phyloP scores from a whole-genome alignment of 2,113 vertebrate genomes.

The Chrysemys picta region DNA sequence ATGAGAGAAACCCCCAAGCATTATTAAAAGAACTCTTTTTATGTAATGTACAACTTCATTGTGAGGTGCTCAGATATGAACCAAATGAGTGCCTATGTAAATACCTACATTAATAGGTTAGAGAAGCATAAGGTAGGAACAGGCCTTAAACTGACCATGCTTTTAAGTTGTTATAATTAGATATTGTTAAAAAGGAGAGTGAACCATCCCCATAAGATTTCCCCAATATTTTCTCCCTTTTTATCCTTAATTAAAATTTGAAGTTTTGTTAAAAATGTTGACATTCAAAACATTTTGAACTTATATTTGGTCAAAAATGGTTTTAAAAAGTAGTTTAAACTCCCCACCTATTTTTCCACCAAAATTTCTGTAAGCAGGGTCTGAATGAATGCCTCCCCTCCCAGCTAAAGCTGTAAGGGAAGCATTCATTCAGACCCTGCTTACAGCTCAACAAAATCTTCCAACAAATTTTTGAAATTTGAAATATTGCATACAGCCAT shows the following conservation, averaged over 20 bases:
- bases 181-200: not conserved
- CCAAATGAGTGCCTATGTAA: not conserved
- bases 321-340: not conserved
- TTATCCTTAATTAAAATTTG: not conserved
- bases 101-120: not conserved
- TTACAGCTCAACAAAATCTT: not conserved
- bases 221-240: not conserved
- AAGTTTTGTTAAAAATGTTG: not conserved
- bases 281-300: not conserved
- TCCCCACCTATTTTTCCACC: not conserved
- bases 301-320: not conserved
- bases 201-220: not conserved
- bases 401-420: too few species aligned
- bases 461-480: not conserved
- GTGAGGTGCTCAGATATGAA: not conserved
- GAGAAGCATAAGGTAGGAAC: not conserved
- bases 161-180: not conserved
- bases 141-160: not conserved
- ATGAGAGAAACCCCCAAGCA: accelerated
- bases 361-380: not conserved
- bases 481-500: not conserved
- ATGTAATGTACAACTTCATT: not conserved
- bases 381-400: too few species aligned
- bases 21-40: not conserved
- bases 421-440: too few species aligned